A percentile compares a stretch with the other conserved stretches of the same genome.
Conservation (phyloP, 2,888 invertebrate species). For the Oeneis ivallda region DNA sequence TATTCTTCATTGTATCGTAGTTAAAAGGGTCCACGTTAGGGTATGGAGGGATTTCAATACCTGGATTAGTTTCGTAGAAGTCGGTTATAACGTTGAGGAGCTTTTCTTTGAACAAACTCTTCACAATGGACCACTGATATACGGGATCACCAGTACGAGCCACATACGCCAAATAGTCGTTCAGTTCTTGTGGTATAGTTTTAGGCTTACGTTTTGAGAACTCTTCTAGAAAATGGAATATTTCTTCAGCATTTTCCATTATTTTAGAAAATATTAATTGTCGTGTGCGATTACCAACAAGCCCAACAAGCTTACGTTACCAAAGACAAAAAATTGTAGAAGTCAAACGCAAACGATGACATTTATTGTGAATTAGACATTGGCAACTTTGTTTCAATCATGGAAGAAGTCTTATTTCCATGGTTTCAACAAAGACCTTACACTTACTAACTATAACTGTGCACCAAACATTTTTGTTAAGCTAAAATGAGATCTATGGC, state of each 20-base stretch:
- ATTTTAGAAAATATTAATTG: neutral
- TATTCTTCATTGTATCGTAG: conserved; percentile 93
- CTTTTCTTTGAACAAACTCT: conserved; percentile 93
- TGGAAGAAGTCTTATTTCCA: no score
- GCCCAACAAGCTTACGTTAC: conserved; percentile 4
- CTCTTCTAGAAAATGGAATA: conserved; percentile 91
- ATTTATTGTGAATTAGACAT: no score
- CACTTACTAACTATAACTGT: no score
- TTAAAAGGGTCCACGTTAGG: conserved; percentile 96
- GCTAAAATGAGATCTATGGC: no score
- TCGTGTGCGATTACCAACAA: neutral
- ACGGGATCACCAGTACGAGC: conserved; percentile 97
- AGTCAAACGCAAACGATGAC: neutral
- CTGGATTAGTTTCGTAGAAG: conserved; percentile 90
- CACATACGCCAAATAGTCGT: conserved; percentile 93
- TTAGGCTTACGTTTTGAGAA: conserved; percentile 88
- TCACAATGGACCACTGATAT: conserved; percentile 94
- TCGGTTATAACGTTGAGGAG: conserved; percentile 92
- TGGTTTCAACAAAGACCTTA: no score
- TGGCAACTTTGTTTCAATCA: no score
- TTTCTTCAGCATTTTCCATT: conserved; percentile 94
- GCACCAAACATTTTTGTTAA: no score
- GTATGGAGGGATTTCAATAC: conserved; percentile 90
- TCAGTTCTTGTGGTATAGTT: conserved; percentile 93
- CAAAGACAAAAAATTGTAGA: neutral